Evolutionary conservation across 2,113 vertebrate species (phyloP), one percentile per base, ranked within the genome.

Genomic region (Piprites chloris): DNA sequence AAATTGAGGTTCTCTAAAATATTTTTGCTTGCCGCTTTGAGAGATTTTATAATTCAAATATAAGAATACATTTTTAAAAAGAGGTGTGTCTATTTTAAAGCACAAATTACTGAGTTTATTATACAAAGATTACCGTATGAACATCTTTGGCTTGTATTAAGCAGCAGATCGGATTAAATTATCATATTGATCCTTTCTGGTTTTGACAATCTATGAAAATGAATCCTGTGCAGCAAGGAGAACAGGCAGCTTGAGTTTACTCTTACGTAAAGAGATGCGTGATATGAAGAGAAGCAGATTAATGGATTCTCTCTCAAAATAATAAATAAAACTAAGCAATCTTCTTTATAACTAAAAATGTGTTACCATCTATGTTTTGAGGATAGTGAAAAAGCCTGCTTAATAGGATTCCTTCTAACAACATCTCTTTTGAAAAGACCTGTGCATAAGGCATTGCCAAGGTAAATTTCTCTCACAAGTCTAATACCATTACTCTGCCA

Each of bases 391-490:
- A 93, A 91, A 92, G 37, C 63, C 86, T 95, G 52, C 94, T 97
- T 97, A 69, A 79, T 94, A 83, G 59, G 83, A 95, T 97, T 96
- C 89, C 68, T 96, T 72, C 83, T 94, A 94, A 94, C 91, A 97
- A 91, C 93, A 93, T 97, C 68, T 89, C 95, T 95, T 93, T 94
- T 96, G 80, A 87, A 81, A 94, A 97, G 81, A 89, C 80, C 82
- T 89, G 69, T 59, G 52, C 82, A 82, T 95, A 90, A 97, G 95
- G 95, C 95, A 93, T 94, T 93, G 89, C 96, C 97, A 97, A 96
- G 96, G 97, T 98, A 97, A 97, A 93, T 96, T 96, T 95, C 87
- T 95, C 91, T 87, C 89, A 80, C 92, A 82, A 95, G 94, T 95
- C 95, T 95, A 96, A 96, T 95, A 93, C 90, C 88, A 86, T 97